Evolutionary conservation across 2,888 invertebrate genomes (phyloP), one percentile per base, ranked within the genome.

Genomic region (Drosophila neotestacea): DNA sequence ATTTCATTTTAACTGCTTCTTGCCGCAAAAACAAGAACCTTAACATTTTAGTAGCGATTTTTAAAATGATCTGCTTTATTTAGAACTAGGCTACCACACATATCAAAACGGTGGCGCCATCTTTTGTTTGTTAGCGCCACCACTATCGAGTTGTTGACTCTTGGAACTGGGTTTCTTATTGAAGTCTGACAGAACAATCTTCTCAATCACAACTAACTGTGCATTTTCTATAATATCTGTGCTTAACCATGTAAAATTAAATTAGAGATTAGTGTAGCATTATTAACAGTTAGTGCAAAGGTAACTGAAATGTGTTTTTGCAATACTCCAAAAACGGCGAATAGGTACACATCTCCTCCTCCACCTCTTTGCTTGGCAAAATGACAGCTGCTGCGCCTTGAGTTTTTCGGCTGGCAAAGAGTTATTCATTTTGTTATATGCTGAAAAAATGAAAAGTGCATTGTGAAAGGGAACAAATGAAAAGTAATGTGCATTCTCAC

Each of bases 241-340:
- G 86, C 83, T 85, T 85, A 83, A 83, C 68, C 79, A 86, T 86
- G 84, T 86, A 84, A 86, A 85, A 73, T 81, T 73, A 71, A 81
- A 84, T 81, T 84, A 84, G 84, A 55, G 44, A 55, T 65, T 85
- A 84, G 86, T 81, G 68, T 81, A 86, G 81, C 73, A 77, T 69
- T 70, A 79, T 77, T 79, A 71, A 79, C 72, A 86, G 70, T 73
- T 73, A 78, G 77, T 82, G 74, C 71, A 86, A 86, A 88, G 88
- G 86, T 88, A 85, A 86, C 66, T 47, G 41, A 50, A 61, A 22
- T 58, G 22, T 44, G 54, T 41, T 51, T 48, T 44, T 50, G 47
- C 46, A 44, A 13, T 28, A 27, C 10, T 50, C 42, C 34, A 59
- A 68, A 41, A 30, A n/a, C 32, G 48, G 54, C 36, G 27, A 73